These are phyloP conservation scores for Rotaria macrura DNA, from an alignment of 2,888 invertebrate species.

Conservation along the genomic window DNA sequence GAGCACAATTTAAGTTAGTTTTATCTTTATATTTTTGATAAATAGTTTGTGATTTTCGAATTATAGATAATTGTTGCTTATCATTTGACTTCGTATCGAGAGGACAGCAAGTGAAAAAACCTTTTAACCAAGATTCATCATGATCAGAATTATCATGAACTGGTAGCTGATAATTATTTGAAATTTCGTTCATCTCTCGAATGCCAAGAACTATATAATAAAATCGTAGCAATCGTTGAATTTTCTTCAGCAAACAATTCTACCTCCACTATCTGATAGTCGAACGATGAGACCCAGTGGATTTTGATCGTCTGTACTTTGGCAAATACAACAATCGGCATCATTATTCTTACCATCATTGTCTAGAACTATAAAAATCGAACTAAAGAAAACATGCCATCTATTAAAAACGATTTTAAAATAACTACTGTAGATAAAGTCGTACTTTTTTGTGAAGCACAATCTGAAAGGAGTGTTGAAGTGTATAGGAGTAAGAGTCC, in stretches of 20 bases:
- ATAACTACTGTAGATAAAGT: too few species aligned
- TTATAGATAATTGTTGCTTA: neutral
- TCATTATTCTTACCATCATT: neutral
- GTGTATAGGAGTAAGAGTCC: too few species aligned
- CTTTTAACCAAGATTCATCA: too few species aligned
- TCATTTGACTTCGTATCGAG: neutral
- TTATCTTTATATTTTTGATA: neutral
- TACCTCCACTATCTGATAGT: neutral
- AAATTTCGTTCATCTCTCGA: neutral
- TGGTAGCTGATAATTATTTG: neutral
- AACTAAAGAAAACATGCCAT: too few species aligned
- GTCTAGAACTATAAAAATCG: neutral
- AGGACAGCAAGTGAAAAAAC: neutral
- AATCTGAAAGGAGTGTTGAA: too few species aligned
- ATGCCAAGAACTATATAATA: neutral
- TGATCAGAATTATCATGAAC: neutral
- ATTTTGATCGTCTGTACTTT: neutral
- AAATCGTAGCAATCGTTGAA: neutral
- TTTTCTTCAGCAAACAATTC: neutral
- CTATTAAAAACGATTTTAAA: too few species aligned
- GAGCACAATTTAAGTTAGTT: neutral
- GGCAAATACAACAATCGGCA: neutral
- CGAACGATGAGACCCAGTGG: neutral
- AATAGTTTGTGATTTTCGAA: neutral
- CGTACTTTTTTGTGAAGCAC: too few species aligned